phyloP scores from a whole-genome alignment of 2,113 vertebrate species.

The Scatophagus argus region DNA sequence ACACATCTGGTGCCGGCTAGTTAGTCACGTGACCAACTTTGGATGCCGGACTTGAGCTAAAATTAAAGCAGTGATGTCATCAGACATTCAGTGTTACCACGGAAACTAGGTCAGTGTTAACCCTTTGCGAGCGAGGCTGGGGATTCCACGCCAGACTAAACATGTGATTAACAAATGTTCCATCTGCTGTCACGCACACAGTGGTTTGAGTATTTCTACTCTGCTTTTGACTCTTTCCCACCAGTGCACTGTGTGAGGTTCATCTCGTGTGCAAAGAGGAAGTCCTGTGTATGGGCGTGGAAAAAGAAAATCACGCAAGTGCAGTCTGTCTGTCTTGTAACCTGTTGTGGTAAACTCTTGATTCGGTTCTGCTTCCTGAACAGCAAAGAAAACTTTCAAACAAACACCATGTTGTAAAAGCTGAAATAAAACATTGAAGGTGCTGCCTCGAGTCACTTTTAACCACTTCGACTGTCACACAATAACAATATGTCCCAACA shows the following conservation, averaged over 20 bases:
- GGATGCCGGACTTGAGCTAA: constrained; percentile 73
- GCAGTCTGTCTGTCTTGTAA: constrained; percentile 34
- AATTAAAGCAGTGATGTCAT: constrained; percentile 84
- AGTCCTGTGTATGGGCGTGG: constrained; percentile 63
- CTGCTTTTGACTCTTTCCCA: constrained; percentile 38
- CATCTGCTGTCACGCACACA: constrained; percentile 40
- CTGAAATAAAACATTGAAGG: constrained; percentile 5
- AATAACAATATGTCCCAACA: background rate
- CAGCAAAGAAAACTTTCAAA: constrained; percentile 29
- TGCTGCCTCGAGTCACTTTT: background rate
- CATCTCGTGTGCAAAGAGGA: constrained; percentile 52
- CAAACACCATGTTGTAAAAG: background rate
- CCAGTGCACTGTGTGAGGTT: constrained; percentile 14
- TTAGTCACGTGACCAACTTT: constrained; percentile 73
- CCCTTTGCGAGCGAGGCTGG: constrained; percentile 65
- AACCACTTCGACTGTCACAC: background rate
- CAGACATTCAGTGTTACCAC: constrained; percentile 81
- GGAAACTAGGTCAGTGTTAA: constrained; percentile 85
- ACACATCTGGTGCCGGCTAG: constrained; percentile 37
- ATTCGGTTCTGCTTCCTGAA: constrained; percentile 54
- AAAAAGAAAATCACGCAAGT: constrained; percentile 42
- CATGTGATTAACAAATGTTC: constrained; percentile 48
- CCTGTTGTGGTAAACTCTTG: constrained; percentile 47
- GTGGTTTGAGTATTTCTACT: constrained; percentile 7
- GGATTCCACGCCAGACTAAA: constrained; percentile 67